These are phyloP conservation scores for Carollia perspicillata DNA, from an alignment of 2,113 vertebrate genomes.

Conservation along the genomic window DNA sequence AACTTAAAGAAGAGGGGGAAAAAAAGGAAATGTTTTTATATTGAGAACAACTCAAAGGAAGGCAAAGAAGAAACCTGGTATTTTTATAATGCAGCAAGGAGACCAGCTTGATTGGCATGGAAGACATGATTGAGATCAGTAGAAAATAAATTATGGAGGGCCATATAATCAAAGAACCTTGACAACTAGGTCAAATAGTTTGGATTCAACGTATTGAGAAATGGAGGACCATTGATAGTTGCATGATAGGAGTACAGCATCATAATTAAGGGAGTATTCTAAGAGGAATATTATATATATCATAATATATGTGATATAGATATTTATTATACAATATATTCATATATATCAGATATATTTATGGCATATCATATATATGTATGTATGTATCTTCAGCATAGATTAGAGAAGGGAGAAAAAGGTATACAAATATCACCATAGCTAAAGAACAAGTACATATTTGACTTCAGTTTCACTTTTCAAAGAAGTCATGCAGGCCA, in stretches of 20 bases:
- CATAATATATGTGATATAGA: too few species aligned
- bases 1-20: background rate
- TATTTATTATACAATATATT: too few species aligned
- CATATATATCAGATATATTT: too few species aligned
- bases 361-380: too few species aligned
- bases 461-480: background rate
- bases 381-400: background rate
- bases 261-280: background rate
- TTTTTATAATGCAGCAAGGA: conserved; percentile 11
- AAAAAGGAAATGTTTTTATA: background rate
- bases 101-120: background rate
- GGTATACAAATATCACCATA: background rate
- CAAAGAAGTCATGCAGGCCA: background rate
- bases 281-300: background rate
- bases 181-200: background rate
- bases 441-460: background rate
- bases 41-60: conserved; percentile 4
- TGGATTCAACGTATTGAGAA: conserved; percentile 24
- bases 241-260: background rate
- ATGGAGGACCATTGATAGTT: background rate
- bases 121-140: conserved; percentile 1
- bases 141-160: background rate
- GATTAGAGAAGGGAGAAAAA: background rate
- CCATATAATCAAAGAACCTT: conserved; percentile 25
- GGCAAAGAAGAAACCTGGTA: background rate